Conservation (phyloP, 92 coral and sea anemone species). For the Epizoanthus fatuus region DNA sequence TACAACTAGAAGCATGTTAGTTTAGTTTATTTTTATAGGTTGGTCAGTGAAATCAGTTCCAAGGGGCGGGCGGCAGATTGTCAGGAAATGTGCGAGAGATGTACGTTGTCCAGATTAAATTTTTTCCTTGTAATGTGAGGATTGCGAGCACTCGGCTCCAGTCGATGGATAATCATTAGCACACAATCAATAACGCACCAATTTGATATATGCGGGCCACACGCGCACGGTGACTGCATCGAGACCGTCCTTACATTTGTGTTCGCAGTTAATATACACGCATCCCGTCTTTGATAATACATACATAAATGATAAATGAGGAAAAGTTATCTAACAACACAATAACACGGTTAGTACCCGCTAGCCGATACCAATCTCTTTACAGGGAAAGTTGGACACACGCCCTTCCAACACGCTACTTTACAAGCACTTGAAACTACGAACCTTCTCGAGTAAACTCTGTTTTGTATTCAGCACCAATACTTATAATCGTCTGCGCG, state of each 20-base stretch:
- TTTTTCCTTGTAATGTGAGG: constrained; percentile 2
- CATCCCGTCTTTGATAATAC: too few relatives aligned
- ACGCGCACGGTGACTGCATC: too few relatives aligned
- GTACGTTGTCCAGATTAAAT: not conserved
- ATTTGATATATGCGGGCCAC: not conserved
- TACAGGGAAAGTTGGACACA: not conserved
- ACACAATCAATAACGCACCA: not conserved
- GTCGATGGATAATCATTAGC: constrained; percentile 2
- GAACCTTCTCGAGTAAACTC: constrained; percentile 1
- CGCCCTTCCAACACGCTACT: constrained; percentile 5
- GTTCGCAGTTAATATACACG: too few relatives aligned
- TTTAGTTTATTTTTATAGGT: too few relatives aligned
- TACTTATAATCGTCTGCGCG: not conserved
- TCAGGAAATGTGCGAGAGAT: constrained; percentile 36
- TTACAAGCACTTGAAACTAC: constrained; percentile 8
- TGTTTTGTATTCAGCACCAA: constrained; percentile 18
- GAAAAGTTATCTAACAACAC: not conserved
- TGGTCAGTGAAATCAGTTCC: too few relatives aligned
- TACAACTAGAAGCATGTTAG: too few relatives aligned
- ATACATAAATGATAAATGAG: not conserved
- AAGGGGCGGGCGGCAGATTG: constrained; percentile 8
- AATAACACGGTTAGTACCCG: not conserved
- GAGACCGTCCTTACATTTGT: too few relatives aligned
- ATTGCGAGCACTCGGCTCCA: not conserved
- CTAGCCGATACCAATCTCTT: constrained; percentile 3